A percentile compares a stretch with the other conserved stretches of the same genome.
phyloP scores from a whole-genome alignment of 2,888 invertebrate genomes.

The Ptilodon capucinus region DNA sequence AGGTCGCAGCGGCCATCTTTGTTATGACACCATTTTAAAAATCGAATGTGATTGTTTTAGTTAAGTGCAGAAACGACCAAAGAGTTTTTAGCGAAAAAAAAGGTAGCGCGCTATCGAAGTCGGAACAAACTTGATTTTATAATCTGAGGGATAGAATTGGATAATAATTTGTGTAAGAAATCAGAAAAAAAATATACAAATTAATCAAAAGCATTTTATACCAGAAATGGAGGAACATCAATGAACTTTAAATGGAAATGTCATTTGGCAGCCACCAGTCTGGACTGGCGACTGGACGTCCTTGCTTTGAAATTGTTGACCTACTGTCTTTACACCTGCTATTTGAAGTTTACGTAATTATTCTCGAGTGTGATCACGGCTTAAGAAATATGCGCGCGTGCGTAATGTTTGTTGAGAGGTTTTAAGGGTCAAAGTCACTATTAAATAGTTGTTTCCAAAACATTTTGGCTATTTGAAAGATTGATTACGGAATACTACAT shows the following conservation, averaged over 20 bases:
- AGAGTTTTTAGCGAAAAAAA: too few relatives aligned
- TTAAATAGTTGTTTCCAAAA: not conserved
- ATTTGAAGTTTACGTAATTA: conserved; percentile 42
- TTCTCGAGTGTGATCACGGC: conserved; percentile 29
- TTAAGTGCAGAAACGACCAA: too few relatives aligned
- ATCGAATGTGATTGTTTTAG: not conserved
- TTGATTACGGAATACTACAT: too few relatives aligned
- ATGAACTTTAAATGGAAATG: conserved; percentile 34
- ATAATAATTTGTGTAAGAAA: too few relatives aligned
- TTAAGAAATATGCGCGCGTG: conserved; percentile 36
- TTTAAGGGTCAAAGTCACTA: conserved; percentile 2
- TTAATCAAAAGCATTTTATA: too few relatives aligned
- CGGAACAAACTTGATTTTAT: too few relatives aligned
- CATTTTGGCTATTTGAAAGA: not conserved
- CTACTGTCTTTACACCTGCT: conserved; percentile 35
- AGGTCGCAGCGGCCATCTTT: conserved; percentile 7
- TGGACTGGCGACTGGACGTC: conserved; percentile 49
- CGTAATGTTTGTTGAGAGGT: conserved; percentile 23
- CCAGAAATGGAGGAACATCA: too few relatives aligned
- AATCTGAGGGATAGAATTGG: too few relatives aligned
- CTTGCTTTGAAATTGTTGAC: conserved; percentile 54
- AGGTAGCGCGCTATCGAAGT: too few relatives aligned
- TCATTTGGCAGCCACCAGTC: conserved; percentile 21
- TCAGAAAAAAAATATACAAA: too few relatives aligned
- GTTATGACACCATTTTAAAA: conserved; percentile 13